phyloP scores from a whole-genome alignment of 1,140 invertebrate species.

The Drosophila funebris region DNA sequence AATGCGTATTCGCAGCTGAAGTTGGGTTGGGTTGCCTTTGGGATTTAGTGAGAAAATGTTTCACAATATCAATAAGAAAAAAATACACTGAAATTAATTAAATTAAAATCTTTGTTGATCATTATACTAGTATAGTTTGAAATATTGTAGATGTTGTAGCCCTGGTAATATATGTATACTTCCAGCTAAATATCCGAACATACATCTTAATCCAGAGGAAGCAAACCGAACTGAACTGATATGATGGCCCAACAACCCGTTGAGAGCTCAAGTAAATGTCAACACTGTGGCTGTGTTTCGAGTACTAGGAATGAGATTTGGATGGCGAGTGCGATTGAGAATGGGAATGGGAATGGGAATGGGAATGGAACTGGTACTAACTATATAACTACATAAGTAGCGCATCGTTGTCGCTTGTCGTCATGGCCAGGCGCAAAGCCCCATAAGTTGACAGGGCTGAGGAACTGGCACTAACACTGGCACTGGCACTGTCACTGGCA shows the following conservation, averaged over 20 bases:
- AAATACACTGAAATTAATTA: conserved; percentile 11
- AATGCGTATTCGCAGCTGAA: conserved; percentile 15
- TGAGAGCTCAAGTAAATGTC: conserved; percentile 52
- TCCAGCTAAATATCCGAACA: conserved; percentile 63
- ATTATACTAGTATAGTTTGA: too few relatives aligned
- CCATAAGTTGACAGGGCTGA: conserved; percentile 63
- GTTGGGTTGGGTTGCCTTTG: conserved; percentile 10
- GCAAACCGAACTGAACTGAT: conserved; percentile 13
- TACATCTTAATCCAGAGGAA: neutral
- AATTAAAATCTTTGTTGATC: too few relatives aligned
- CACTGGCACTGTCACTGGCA: conserved; percentile 23
- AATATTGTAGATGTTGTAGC: neutral
- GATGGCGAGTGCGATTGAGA: neutral
- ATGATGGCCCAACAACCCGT: conserved; percentile 48
- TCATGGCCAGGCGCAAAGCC: conserved; percentile 68
- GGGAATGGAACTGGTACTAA: conserved; percentile 16
- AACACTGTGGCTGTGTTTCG: conserved; percentile 38
- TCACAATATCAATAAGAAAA: conserved; percentile 9
- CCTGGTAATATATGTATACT: neutral
- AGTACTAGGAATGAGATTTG: neutral
- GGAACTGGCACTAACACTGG: conserved; percentile 31
- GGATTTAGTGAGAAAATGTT: conserved; percentile 23
- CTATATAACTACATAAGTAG: conserved; percentile 70
- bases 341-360: neutral
- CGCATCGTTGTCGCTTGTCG: conserved; percentile 63